These are phyloP conservation scores for Leptopilina drosophilae DNA, from an alignment of 2,888 invertebrate species.

Conservation along the genomic window DNA sequence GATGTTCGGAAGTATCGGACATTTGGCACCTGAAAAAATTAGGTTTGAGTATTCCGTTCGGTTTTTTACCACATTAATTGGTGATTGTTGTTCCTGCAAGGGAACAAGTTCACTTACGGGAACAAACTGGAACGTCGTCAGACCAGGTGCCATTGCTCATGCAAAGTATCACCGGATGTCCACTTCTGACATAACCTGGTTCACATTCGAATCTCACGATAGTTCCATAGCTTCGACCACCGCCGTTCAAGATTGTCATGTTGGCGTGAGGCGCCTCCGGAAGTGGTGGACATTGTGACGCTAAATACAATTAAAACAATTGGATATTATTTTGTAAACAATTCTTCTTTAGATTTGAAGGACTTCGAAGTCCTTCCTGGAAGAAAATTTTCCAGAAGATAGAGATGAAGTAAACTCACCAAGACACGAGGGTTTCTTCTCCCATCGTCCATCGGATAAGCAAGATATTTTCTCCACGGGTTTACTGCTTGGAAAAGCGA, in stretches of 20 bases:
- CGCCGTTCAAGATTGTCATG: constrained; percentile 91
- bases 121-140: constrained; percentile 91
- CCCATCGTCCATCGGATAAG: constrained; percentile 93
- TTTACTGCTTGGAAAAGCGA: constrained; percentile 92
- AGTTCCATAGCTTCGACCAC: constrained; percentile 94
- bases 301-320: constrained; percentile 74
- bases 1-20: constrained; percentile 87
- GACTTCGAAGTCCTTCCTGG: no score
- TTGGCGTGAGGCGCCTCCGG: constrained; percentile 93
- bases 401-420: constrained; percentile 78
- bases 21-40: constrained; percentile 79
- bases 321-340: neutral
- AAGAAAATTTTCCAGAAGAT: no score
- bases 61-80: no score
- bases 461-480: constrained; percentile 94
- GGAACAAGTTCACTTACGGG: constrained; percentile 84
- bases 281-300: constrained; percentile 93
- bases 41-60: no score
- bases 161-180: constrained; percentile 93
- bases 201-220: constrained; percentile 95
- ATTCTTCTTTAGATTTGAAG: neutral
- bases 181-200: constrained; percentile 91
- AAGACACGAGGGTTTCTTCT: constrained; percentile 92
- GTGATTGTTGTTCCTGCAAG: no score
- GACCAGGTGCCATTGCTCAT: constrained; percentile 98